A percentile compares a stretch with the other conserved stretches of the same genome.
Evolutionary conservation across 2,888 invertebrate genomes (phyloP).

Genomic region (Glaucopsyche alexis): DNA sequence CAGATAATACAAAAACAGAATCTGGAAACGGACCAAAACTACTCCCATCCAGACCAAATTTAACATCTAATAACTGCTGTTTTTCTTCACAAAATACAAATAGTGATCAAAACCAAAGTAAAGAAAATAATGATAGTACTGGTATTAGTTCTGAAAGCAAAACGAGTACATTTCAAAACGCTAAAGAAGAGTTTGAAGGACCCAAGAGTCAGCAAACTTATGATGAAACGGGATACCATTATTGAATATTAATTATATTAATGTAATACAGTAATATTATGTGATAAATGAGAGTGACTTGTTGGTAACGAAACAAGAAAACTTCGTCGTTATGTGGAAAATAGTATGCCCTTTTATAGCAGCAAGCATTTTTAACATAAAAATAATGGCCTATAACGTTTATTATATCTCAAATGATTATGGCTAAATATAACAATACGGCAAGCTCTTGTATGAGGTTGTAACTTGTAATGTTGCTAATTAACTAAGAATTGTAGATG

Average conservation of each 20-base stretch:
- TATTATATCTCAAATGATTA: not conserved
- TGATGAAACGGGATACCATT: constrained; percentile 61
- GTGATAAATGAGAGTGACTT: not conserved
- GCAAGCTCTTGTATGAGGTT: not conserved
- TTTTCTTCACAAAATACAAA: not conserved
- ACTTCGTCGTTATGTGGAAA: not conserved
- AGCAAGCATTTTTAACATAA: too few relatives aligned
- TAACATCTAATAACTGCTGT: not conserved
- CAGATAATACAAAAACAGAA: constrained; percentile 2
- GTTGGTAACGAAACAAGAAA: not conserved
- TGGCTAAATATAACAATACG: not conserved
- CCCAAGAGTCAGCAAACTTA: constrained; percentile 61
- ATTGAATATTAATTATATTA: constrained; percentile 11
- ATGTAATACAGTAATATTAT: not conserved
- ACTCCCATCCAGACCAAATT: constrained; percentile 16
- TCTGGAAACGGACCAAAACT: not conserved
- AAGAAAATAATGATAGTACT: not conserved
- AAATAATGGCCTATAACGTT: too few relatives aligned
- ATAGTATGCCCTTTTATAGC: too few relatives aligned
- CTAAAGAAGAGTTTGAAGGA: constrained; percentile 58
- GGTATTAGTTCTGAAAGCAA: constrained; percentile 25
- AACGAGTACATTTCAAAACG: constrained; percentile 37
- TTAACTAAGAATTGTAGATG: not conserved
- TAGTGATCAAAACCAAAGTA: not conserved
- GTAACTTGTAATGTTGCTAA: not conserved